Evolutionary conservation across 2,113 vertebrate genomes (phyloP).

Genomic region (Dunckerocampus dactyliophorus): DNA sequence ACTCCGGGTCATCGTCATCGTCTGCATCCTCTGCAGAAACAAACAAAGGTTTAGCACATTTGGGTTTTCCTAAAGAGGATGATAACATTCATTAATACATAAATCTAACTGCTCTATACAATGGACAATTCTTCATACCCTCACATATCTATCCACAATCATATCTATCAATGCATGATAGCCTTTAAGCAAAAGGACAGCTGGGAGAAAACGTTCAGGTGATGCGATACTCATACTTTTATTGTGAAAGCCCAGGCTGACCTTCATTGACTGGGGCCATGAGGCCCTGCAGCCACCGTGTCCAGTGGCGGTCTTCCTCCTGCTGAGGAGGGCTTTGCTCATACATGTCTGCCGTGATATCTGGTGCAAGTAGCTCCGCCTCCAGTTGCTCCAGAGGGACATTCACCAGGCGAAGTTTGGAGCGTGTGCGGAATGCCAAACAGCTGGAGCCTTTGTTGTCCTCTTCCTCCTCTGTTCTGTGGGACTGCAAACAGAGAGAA

Average conservation of each 20-base stretch:
- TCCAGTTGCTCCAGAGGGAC: constrained; percentile 88
- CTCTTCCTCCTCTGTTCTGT: constrained; percentile 25
- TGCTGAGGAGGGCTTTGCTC: constrained; percentile 68
- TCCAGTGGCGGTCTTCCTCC: constrained; percentile 86
- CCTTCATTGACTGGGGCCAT: constrained; percentile 85
- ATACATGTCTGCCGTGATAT: constrained; percentile 94
- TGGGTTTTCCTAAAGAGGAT: no score
- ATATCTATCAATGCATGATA: no score
- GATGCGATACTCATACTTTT: no score
- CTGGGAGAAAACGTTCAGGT: no score
- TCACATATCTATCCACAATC: no score
- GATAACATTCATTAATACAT: no score
- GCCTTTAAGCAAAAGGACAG: no score
- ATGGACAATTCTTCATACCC: no score
- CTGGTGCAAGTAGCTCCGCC: constrained; percentile 86
- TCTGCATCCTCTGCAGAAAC: constrained; percentile 82
- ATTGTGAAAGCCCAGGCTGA: constrained; percentile 39
- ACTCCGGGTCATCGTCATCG: constrained; percentile 94
- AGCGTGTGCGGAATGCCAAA: constrained; percentile 86
- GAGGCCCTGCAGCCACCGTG: constrained; percentile 86
- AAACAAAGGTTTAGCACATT: constrained; percentile 3
- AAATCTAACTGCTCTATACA: no score
- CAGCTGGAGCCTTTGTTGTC: constrained; percentile 65
- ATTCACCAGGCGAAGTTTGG: constrained; percentile 83
- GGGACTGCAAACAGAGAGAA: constrained; percentile 34